Base-by-base conservation (phyloP, 30 jellyfish, hydroid and myxozoan species). In the Turritopsis dohrnii region DNA sequence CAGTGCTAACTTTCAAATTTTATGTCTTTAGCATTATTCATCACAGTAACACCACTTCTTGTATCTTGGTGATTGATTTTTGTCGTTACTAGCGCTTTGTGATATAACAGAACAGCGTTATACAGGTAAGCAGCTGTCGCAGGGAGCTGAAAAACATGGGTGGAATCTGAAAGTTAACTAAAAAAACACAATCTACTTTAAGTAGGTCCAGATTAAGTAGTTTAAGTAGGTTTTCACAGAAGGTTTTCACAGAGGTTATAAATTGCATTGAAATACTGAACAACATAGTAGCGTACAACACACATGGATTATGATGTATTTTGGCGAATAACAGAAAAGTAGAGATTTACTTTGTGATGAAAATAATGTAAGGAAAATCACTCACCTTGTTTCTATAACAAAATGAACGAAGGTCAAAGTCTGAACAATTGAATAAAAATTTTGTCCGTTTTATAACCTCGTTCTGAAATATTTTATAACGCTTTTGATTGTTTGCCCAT, bases 1-100 rank as follows among this genome's bases (percentile, higher is more conserved):
- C 60, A 24, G 17, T 8, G 9, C 83, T 27, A n/a, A 74, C 83
- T 74, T 74, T 74, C 27, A 74, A 74, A 74, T 24, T 16, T 23
- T 26, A 74, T 29, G 9, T 30, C 65, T 29, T 1, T 26, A 16
- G 83, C 71, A 74, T 74, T 74, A 24, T 74, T 74, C 83, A 74
- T 74, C 16, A 74, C 83, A 74, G 21, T 52, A 13, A n/a, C 60
- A 24, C 83, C 83, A 74, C 23, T 30, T 74, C 83, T 74, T 7
- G 83, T 74, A 41, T 74, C 60, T 74, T 74, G n/a, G 21, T 23
- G 18, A 16, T 74, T 74, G 19, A 19, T 21, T 23, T 74, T 74
- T 1, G 83, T 74, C 18, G 28, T 30, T 22, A 74, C 13, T 22
- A 74, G 21, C 0, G 83, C 24, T 74, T 74, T 0, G 83, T 74